Conservation (phyloP, 2,113 vertebrate genomes). For the Cebus imitator region DNA sequence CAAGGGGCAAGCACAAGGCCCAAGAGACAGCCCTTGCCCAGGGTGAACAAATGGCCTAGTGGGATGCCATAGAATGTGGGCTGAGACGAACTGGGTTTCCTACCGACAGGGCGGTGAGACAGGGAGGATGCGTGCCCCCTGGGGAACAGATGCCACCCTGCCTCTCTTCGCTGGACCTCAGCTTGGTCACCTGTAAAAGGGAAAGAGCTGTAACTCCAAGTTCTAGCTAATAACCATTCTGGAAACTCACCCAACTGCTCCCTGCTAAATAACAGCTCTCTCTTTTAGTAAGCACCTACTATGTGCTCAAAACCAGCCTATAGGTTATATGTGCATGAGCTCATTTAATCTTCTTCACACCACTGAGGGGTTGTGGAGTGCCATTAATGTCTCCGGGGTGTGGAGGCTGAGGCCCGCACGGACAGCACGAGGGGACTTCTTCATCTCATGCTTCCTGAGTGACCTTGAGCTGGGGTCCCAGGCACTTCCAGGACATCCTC, state of each 20-base stretch:
- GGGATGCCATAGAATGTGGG: rapidly evolving
- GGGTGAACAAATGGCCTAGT: not conserved
- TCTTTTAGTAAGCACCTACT: not conserved
- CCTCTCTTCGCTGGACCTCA: not conserved
- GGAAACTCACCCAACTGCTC: rapidly evolving
- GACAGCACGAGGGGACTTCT: rapidly evolving
- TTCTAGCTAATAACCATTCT: not conserved
- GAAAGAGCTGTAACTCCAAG: not conserved
- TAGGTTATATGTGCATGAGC: rapidly evolving
- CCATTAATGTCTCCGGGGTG: rapidly evolving
- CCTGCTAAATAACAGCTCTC: rapidly evolving
- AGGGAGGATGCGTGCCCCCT: not conserved
- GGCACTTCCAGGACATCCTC: not conserved
- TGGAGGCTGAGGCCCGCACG: not conserved
- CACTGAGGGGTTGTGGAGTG: not conserved
- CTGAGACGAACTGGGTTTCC: not conserved
- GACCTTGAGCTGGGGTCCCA: not conserved
- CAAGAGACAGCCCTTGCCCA: not conserved
- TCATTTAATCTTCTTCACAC: rapidly evolving
- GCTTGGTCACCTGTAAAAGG: not conserved
- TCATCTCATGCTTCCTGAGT: rapidly evolving
- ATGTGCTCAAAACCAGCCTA: rapidly evolving
- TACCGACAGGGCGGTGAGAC: rapidly evolving
- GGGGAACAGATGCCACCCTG: not conserved
- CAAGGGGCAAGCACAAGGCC: not conserved